Conservation (phyloP, 1,140 invertebrate species). For the Panagrolaimus sp. region DNA sequence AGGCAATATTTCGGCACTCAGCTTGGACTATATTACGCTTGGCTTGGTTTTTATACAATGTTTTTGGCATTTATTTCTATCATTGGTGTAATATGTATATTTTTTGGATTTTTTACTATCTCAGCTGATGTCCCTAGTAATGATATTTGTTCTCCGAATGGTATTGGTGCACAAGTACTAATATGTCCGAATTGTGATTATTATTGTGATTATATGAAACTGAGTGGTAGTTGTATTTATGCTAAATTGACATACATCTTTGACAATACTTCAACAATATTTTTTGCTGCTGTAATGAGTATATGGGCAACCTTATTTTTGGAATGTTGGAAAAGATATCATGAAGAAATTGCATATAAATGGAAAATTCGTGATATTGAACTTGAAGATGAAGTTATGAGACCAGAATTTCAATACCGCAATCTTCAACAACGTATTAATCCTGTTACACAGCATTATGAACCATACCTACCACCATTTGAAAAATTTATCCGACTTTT, state of each 20-base stretch:
- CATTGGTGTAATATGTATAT: background rate
- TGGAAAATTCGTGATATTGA: background rate
- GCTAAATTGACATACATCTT: conserved; percentile 14
- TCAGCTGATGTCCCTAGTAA: conserved; percentile 35
- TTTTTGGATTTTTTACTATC: background rate
- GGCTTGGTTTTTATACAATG: conserved; percentile 9
- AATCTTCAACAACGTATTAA: conserved; percentile 43
- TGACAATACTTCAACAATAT: background rate
- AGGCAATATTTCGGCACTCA: conserved; percentile 8
- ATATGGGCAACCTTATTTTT: background rate
- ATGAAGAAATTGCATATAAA: background rate
- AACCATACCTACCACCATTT: conserved; percentile 46
- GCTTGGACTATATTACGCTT: conserved; percentile 3
- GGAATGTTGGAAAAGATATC: background rate
- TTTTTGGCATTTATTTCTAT: background rate
- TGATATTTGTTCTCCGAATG: conserved; percentile 42
- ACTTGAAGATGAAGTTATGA: conserved; percentile 31
- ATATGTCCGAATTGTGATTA: conserved; percentile 50
- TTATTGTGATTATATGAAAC: conserved; percentile 45
- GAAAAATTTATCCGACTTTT: conserved; percentile 37
- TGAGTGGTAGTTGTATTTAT: conserved; percentile 19
- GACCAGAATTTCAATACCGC: conserved; percentile 53
- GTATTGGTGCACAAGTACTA: conserved; percentile 30
- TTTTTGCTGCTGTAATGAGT: background rate
- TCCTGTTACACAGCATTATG: conserved; percentile 48